phyloP scores from a whole-genome alignment of 2,797 vertebrate species.

The Megaceryle alcyon region DNA sequence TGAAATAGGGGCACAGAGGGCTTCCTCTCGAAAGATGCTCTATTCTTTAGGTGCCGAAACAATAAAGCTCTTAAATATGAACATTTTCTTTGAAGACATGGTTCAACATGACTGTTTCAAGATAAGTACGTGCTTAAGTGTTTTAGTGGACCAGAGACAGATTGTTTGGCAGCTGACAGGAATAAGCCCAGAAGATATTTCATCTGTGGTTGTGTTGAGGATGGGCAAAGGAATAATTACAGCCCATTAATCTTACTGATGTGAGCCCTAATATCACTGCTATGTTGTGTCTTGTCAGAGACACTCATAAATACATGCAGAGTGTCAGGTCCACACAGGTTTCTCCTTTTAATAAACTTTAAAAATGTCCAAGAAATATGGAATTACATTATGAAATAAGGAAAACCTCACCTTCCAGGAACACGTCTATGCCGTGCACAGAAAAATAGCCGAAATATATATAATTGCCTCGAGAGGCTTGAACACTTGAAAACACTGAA shows the following conservation, averaged over 20 bases:
- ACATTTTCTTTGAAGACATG: neutral
- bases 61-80: constrained; percentile 11
- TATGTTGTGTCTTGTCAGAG: neutral
- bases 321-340: neutral
- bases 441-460: neutral
- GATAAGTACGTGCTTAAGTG: neutral
- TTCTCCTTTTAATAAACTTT: fast-evolving
- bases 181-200: neutral
- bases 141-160: neutral
- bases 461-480: neutral
- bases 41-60: neutral
- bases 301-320: neutral
- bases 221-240: neutral
- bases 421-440: neutral
- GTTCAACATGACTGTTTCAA: neutral
- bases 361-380: neutral
- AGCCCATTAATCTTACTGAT: neutral
- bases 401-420: neutral
- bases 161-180: neutral
- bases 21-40: neutral
- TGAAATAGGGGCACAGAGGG: neutral
- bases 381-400: neutral
- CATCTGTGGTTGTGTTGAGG: fast-evolving
- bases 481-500: neutral
- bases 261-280: neutral